These are phyloP conservation scores for Antedon mediterranea DNA, from an alignment of 53 echinoderm and acorn worm genomes.

Conservation along the genomic window DNA sequence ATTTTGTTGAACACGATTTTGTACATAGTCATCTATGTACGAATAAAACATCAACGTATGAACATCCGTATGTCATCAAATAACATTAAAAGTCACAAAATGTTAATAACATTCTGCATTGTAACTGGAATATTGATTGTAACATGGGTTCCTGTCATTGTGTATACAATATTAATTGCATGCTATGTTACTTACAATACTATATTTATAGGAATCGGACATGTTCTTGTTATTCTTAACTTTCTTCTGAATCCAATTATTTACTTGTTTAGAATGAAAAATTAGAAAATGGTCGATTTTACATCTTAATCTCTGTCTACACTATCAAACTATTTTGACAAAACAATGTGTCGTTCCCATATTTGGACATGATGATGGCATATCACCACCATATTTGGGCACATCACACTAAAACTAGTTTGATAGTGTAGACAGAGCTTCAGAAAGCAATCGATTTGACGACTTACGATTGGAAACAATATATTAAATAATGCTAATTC, in stretches of 20 bases:
- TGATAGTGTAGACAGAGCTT: no score
- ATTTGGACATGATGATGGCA: no score
- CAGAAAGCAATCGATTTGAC: no score
- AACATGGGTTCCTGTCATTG: background rate
- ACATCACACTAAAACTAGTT: no score
- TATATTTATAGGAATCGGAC: background rate
- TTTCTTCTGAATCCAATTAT: background rate
- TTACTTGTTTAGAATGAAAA: background rate
- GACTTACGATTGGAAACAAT: no score
- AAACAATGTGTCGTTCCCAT: no score
- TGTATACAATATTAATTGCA: background rate
- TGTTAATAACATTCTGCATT: background rate
- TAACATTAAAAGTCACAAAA: background rate
- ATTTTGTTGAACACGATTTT: background rate
- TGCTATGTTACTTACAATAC: background rate
- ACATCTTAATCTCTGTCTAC: no score
- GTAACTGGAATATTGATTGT: background rate
- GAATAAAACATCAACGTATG: background rate
- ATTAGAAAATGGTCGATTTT: background rate
- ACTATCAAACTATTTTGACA: no score
- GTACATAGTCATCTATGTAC: background rate
- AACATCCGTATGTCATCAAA: background rate
- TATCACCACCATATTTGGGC: no score
- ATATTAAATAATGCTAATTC: no score
- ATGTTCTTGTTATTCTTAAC: background rate